Percentiles rank a stretch among this genome's conserved stretches.
phyloP scores from a whole-genome alignment of 1,140 invertebrate genomes.

The Neelides sp. region DNA sequence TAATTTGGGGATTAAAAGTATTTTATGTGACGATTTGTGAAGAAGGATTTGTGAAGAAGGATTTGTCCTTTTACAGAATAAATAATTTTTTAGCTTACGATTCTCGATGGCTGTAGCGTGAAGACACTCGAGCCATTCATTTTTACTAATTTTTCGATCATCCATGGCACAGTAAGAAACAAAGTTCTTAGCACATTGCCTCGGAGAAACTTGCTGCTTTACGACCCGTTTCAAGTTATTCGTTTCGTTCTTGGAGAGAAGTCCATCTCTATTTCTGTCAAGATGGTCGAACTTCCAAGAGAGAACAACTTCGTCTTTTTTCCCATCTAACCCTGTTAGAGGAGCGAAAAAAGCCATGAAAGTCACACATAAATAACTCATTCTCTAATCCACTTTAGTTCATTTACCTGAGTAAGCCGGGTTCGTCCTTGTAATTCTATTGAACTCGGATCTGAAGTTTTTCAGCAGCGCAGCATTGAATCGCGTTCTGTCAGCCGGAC shows the following conservation, averaged over 20 bases:
- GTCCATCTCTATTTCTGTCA: slow-evolving; percentile 60
- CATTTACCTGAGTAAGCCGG: slow-evolving; percentile 5
- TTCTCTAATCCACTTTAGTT: background rate
- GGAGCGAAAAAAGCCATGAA: too few species aligned
- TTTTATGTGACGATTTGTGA: too few species aligned
- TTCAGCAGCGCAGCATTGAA: slow-evolving; percentile 72
- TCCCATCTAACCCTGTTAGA: slow-evolving; percentile 16
- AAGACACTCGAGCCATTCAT: slow-evolving; percentile 71
- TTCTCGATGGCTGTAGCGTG: slow-evolving; percentile 48
- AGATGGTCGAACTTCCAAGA: slow-evolving; percentile 78
- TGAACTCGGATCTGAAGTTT: slow-evolving; percentile 66
- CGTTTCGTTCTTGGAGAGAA: slow-evolving; percentile 64
- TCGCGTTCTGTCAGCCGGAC: slow-evolving; percentile 51
- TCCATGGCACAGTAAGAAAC: slow-evolving; percentile 66
- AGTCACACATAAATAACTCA: too few species aligned
- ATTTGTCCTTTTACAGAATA: too few species aligned
- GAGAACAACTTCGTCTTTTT: slow-evolving; percentile 40
- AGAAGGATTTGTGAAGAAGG: too few species aligned
- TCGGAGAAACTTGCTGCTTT: slow-evolving; percentile 72
- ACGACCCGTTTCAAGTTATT: slow-evolving; percentile 62
- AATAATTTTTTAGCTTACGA: slow-evolving; percentile 25
- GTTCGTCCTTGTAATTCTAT: slow-evolving; percentile 29
- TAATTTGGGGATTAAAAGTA: too few species aligned
- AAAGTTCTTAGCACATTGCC: slow-evolving; percentile 76
- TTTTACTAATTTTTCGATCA: slow-evolving; percentile 56